phyloP scores from a whole-genome alignment of 2,888 invertebrate genomes.

The Tridacna gigas region DNA sequence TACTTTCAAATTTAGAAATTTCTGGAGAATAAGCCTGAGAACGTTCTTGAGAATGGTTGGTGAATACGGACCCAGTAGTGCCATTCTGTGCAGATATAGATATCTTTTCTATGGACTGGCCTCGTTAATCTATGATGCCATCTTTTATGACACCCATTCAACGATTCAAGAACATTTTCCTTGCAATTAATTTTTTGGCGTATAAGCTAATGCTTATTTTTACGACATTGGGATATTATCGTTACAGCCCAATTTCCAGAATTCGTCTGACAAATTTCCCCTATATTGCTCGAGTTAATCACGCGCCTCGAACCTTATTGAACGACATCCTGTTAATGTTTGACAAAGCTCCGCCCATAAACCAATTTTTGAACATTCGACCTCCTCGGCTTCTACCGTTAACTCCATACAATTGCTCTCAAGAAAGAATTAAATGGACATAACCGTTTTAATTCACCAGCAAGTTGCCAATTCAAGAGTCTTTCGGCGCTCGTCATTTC shows the following conservation, averaged over 20 bases:
- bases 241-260: conserved; percentile 19
- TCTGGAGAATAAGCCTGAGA: too few species aligned
- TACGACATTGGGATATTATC: conserved; percentile 16
- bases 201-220: conserved; percentile 32
- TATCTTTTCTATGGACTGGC: not conserved
- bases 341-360: conserved; percentile 23
- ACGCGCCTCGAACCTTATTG: conserved; percentile 6
- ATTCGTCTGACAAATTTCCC: conserved; percentile 19
- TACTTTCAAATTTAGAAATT: too few species aligned
- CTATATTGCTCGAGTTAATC: conserved; percentile 24
- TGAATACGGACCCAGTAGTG: too few species aligned
- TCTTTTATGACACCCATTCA: conserved; percentile 3
- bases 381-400: conserved; percentile 18
- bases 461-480: conserved; percentile 52
- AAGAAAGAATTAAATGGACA: conserved; percentile 64
- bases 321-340: conserved; percentile 24
- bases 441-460: conserved; percentile 62
- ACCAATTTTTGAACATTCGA: conserved; percentile 20
- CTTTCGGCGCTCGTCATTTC: conserved; percentile 58
- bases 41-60: too few species aligned
- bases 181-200: conserved; percentile 9
- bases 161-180: conserved; percentile 21
- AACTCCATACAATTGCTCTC: conserved; percentile 41
- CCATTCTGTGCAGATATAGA: too few species aligned
- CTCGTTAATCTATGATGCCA: not conserved